Evolutionary conservation across 2,113 vertebrate genomes (phyloP).

Genomic region (Hippocampus comes): DNA sequence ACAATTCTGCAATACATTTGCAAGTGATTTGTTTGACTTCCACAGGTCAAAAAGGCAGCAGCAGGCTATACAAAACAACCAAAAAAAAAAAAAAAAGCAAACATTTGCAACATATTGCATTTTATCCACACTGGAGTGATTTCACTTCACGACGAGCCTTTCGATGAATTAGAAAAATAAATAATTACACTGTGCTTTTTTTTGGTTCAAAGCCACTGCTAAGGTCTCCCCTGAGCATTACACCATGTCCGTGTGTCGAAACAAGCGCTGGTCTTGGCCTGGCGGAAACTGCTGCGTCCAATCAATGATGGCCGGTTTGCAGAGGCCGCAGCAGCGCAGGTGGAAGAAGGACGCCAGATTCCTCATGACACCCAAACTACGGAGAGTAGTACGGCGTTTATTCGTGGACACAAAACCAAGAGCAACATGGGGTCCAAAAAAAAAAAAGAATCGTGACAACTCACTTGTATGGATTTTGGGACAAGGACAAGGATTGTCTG

Average conservation of each 20-base stretch:
- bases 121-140: neutral
- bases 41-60: constrained; percentile 60
- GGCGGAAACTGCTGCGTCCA: constrained; percentile 86
- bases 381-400: neutral
- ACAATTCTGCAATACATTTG: constrained; percentile 8
- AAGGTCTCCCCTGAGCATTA: constrained; percentile 19
- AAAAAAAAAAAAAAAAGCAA: constrained; percentile 34
- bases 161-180: constrained; percentile 45
- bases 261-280: constrained; percentile 66
- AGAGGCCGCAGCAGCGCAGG: constrained; percentile 85
- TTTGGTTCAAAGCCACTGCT: constrained; percentile 51
- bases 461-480: constrained; percentile 93
- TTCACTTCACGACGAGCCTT: constrained; percentile 18
- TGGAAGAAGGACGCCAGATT: constrained; percentile 92
- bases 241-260: constrained; percentile 75
- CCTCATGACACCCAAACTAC: constrained; percentile 82
- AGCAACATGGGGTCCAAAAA: neutral
- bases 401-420: neutral
- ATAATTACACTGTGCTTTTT: constrained; percentile 53
- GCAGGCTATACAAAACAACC: constrained; percentile 19
- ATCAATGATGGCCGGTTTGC: constrained; percentile 79
- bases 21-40: constrained; percentile 20
- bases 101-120: constrained; percentile 3
- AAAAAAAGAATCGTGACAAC: constrained; percentile 16
- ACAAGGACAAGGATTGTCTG: constrained; percentile 77